Conservation (phyloP, 2,888 invertebrate species). For the Alitta virens region DNA sequence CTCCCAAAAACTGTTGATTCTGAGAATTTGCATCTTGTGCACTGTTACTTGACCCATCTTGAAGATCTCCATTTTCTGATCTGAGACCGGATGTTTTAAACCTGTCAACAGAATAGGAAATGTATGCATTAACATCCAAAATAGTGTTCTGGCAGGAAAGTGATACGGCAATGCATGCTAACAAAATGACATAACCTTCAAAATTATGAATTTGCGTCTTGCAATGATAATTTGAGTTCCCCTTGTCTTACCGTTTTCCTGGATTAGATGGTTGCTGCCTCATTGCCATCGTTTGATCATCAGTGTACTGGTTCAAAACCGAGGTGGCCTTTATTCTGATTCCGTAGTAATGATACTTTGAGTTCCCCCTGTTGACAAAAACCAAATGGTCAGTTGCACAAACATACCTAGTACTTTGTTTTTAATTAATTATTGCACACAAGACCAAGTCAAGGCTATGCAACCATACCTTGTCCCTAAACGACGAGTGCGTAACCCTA, state of each 20-base stretch:
- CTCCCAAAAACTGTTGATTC: constrained; percentile 77
- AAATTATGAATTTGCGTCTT: too few relatives aligned
- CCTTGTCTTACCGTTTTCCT: background rate
- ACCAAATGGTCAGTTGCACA: too few relatives aligned
- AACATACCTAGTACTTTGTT: too few relatives aligned
- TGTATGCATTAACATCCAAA: background rate
- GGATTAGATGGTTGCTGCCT: constrained; percentile 55
- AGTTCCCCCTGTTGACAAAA: constrained; percentile 78
- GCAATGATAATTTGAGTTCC: too few relatives aligned
- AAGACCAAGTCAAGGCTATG: too few relatives aligned
- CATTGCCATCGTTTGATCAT: constrained; percentile 57
- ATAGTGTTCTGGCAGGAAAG: too few relatives aligned
- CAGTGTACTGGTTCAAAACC: constrained; percentile 61
- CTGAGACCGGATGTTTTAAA: constrained; percentile 1
- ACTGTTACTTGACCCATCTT: constrained; percentile 12
- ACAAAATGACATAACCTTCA: too few relatives aligned
- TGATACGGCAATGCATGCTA: too few relatives aligned
- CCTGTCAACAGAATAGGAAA: background rate
- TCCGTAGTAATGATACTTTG: constrained; percentile 99
- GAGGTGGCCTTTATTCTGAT: constrained; percentile 91
- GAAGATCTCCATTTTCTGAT: constrained; percentile 7
- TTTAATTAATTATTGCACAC: too few relatives aligned
- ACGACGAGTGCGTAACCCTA: constrained; percentile 89
- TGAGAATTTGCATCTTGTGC: constrained; percentile 29
- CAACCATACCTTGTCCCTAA: constrained; percentile 84